Evolutionary conservation across 1,140 invertebrate species (phyloP), one percentile per base, ranked within the genome.

Genomic region (Dendrolimus punctatus): DNA sequence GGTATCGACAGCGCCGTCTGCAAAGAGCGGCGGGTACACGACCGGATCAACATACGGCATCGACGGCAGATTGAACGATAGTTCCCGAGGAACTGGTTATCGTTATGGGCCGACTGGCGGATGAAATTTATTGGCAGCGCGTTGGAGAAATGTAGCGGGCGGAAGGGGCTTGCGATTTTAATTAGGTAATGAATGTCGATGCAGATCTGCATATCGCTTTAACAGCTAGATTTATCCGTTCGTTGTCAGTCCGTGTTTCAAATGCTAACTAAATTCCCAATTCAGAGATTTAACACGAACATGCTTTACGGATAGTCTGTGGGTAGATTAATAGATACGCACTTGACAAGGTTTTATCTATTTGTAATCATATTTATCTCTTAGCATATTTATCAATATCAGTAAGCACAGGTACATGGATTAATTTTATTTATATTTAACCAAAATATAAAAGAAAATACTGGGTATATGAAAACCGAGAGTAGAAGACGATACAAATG

Each of bases 171-270:
- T 76, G 80, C 81, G 83, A 80, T 86, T 86, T 86, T 86, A 86
- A 86, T 86, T 86, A 86, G 83, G 83, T 83, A 86, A 86, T 85
- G 80, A 83, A 85, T 80, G 83, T 85, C 81, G 80, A 84, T 83
- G 80, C 72, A 73, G 83, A 86, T 86, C 80, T 86, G 80, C 80
- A 82, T 86, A 84, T 86, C 79, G 79, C 70, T 75, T 74, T 74
- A 77, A 79, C 80, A 67, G 73, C 73, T 84, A 83, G 80, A 84
- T 86, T 84, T 84, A 84, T 84, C 75, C 70, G 68, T 74, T 71
- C 70, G 67, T 72, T 75, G 57, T 69, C 67, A 75, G 71, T 79
- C 71, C 68, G 65, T 55, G 64, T 76, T 74, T 74, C 68, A 72
- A 75, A 76, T 57, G 64, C 68, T 68, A 62, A 63, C 62, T 73